Evolutionary conservation across 2,797 vertebrate species (phyloP).

Genomic region (Peromyscus nudipes): DNA sequence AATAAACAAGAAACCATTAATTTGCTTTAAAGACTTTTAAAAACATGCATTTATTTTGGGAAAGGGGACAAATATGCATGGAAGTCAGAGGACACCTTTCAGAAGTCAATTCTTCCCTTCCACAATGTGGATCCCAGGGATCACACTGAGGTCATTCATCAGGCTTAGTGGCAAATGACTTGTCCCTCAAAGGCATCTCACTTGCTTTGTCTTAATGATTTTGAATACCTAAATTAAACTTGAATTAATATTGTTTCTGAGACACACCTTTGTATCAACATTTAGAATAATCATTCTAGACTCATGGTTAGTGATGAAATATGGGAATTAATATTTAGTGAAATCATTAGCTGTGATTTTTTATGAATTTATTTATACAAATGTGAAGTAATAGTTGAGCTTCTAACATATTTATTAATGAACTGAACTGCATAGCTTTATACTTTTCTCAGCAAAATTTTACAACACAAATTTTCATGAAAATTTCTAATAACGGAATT

Average conservation of each 20-base stretch:
- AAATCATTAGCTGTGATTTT: conserved; percentile 6
- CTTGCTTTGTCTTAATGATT: conserved; percentile 26
- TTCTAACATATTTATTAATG: conserved; percentile 6
- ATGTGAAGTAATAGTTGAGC: neutral
- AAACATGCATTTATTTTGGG: neutral
- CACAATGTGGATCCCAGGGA: neutral
- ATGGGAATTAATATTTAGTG: conserved; percentile 7
- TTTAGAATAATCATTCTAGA: conserved; percentile 43
- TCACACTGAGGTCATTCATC: neutral
- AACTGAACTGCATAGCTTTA: neutral
- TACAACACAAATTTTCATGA: conserved; percentile 43
- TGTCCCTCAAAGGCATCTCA: neutral
- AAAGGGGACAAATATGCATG: neutral
- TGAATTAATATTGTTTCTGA: conserved; percentile 52
- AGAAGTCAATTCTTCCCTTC: neutral
- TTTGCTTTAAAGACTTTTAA: conserved; percentile 45
- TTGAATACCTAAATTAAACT: neutral
- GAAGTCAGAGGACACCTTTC: neutral
- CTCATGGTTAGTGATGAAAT: neutral
- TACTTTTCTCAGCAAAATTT: conserved; percentile 54
- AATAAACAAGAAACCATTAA: conserved; percentile 45
- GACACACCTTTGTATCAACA: conserved; percentile 25
- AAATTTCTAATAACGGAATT: conserved; percentile 23
- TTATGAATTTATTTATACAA: conserved; percentile 16
- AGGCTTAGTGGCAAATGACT: neutral